Evolutionary conservation across 53 echinoderm and acorn worm species (phyloP), one percentile per base, ranked within the genome.

Genomic region (Hippasteria phrygiana): DNA sequence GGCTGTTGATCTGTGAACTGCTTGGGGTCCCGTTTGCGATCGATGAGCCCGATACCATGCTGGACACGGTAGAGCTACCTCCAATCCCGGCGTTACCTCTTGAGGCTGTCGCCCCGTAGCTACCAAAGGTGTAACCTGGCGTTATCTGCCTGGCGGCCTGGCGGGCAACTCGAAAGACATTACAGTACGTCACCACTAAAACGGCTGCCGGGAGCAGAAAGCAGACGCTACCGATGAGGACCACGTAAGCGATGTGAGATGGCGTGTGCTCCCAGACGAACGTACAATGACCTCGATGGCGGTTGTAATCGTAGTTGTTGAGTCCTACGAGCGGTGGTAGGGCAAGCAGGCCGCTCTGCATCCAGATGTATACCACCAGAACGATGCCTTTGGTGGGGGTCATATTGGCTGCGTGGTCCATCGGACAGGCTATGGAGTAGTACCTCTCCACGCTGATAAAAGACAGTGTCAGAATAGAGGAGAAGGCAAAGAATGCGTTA

Each of bases 381-480:
- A 91, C 20, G 28, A 91, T 22, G 4, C 85, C 86, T 75, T 86
- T 90, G 1, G 77, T 79, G 2, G 90, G 85, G 1, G 94, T 96
- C 89, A 92, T 71, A 43, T 93, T 89, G 4, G 84, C 91, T 0
- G 94, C 93, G 55, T 96, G 93, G 37, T 89, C 88, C 92, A 96
- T 94, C 3, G 96, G 96, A 48, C 94, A 78, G 1, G 96, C 96
- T 62, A 96, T 96, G 39, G 93, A 94, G 24, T 88, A 93, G 81
- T 96, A 96, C 3, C 96, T 79, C 35, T 96, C 96, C 46, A 96
- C 85, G 69, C 96, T 96, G 88, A 96, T 94, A 7, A 94, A 76
- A 27, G 93, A 87, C n/a, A 96, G 72, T 0, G 96, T 96, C 16
- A 93, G 71, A 27, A 94, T 94, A 2, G 96, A 96, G 36, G 94